Evolutionary conservation across 2,888 invertebrate genomes (phyloP).

Genomic region (Oligia latruncula): DNA sequence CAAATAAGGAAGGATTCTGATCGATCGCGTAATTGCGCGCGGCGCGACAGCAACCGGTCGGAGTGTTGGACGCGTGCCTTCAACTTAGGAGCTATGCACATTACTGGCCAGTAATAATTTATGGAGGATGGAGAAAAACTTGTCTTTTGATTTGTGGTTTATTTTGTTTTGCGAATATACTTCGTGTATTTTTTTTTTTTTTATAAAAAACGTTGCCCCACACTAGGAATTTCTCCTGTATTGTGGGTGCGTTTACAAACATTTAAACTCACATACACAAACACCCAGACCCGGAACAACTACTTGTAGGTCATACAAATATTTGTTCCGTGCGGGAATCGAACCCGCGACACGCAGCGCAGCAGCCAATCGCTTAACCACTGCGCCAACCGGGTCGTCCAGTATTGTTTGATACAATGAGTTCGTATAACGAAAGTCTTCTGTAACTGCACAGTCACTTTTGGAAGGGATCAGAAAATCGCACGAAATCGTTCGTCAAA

Average conservation of each 20-base stretch:
- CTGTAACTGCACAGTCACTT: neutral
- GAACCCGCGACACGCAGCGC: no score
- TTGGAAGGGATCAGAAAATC: neutral
- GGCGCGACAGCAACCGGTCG: slow-evolving; percentile 41
- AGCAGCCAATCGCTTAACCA: no score
- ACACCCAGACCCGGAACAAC: no score
- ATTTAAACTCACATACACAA: no score
- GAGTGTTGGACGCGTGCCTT: slow-evolving; percentile 43
- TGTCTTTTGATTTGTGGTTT: slow-evolving; percentile 4
- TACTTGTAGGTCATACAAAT: no score
- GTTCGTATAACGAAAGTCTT: neutral
- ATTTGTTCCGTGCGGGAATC: no score
- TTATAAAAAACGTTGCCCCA: no score
- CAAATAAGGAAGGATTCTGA: slow-evolving; percentile 65
- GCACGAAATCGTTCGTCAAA: neutral
- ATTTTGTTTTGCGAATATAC: neutral
- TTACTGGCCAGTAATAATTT: slow-evolving; percentile 29
- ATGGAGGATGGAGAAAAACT: slow-evolving; percentile 17
- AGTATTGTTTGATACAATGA: neutral
- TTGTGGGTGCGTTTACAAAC: no score
- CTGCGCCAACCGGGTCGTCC: no score
- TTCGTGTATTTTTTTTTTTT: no score
- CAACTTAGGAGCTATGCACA: slow-evolving; percentile 29
- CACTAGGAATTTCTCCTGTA: no score
- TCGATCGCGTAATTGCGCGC: slow-evolving; percentile 62